Percentiles rank a stretch among this genome's conserved stretches.
Conservation (phyloP, 2,888 invertebrate species). For the Merodon equestris region DNA sequence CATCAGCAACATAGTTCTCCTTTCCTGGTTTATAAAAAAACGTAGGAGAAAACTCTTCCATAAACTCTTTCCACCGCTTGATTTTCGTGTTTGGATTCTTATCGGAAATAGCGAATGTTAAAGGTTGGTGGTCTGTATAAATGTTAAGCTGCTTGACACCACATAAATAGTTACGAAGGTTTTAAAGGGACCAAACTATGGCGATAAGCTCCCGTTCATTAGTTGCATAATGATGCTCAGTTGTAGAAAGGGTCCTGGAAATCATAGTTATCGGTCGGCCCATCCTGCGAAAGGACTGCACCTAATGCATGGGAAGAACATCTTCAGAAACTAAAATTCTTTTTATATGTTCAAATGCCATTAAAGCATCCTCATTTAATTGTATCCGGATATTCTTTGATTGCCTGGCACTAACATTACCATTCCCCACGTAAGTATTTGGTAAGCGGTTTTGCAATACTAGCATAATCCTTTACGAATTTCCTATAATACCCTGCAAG, state of each 20-base stretch:
- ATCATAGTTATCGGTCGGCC: slow-evolving; percentile 71
- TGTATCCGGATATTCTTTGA: slow-evolving; percentile 16
- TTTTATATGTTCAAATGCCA: slow-evolving; percentile 13
- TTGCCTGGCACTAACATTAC: slow-evolving; percentile 17
- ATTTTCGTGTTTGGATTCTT: slow-evolving; percentile 47
- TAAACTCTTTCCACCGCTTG: slow-evolving; percentile 51
- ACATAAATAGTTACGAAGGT: slow-evolving; percentile 74
- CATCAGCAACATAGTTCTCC: slow-evolving; percentile 12
- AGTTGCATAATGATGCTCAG: slow-evolving; percentile 70
- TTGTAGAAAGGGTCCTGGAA: slow-evolving; percentile 70
- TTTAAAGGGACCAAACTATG: slow-evolving; percentile 73
- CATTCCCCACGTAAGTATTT: slow-evolving; percentile 21
- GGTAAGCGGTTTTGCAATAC: slow-evolving; percentile 23
- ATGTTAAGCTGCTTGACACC: slow-evolving; percentile 66
- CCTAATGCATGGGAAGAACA: slow-evolving; percentile 67
- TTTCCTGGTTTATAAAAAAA: slow-evolving; percentile 24
- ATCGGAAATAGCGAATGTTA: slow-evolving; percentile 40
- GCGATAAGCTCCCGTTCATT: slow-evolving; percentile 74
- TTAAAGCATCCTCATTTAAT: slow-evolving; percentile 11
- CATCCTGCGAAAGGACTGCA: slow-evolving; percentile 70
- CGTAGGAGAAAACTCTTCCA: slow-evolving; percentile 31
- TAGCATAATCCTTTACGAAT: slow-evolving; percentile 25
- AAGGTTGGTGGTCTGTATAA: slow-evolving; percentile 50
- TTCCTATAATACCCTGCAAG: slow-evolving; percentile 29
- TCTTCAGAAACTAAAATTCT: slow-evolving; percentile 20